Evolutionary conservation across 2,113 vertebrate genomes (phyloP).

Genomic region (Penelope pileata): DNA sequence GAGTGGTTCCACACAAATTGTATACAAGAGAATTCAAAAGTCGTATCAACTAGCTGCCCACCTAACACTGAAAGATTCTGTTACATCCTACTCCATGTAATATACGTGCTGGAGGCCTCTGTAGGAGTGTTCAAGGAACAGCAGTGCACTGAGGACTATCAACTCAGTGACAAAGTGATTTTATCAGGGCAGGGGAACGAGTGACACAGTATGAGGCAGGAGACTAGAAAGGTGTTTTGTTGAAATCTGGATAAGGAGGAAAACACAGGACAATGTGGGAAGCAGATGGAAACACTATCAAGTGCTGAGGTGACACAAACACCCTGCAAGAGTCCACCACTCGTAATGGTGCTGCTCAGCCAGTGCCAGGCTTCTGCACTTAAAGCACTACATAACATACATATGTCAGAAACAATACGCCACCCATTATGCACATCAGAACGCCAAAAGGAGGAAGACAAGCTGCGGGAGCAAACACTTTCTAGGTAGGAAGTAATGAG

Average conservation of each 20-base stretch:
- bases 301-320: neutral
- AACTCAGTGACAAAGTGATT: neutral
- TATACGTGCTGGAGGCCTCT: neutral
- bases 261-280: neutral
- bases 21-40: neutral
- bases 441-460: neutral
- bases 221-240: accelerated
- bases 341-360: accelerated
- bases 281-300: neutral
- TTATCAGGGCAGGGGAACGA: neutral
- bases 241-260: neutral
- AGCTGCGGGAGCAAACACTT: neutral
- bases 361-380: neutral
- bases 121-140: neutral
- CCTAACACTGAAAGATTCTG: neutral
- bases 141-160: neutral
- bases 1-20: neutral
- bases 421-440: accelerated
- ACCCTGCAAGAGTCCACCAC: neutral
- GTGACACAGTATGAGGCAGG: neutral
- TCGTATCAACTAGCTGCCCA: neutral
- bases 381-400: accelerated
- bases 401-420: neutral
- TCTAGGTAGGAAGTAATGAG: neutral
- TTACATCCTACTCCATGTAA: neutral